phyloP scores from a whole-genome alignment of 2,888 invertebrate genomes.

The Caenorhabditis zanzibari region DNA sequence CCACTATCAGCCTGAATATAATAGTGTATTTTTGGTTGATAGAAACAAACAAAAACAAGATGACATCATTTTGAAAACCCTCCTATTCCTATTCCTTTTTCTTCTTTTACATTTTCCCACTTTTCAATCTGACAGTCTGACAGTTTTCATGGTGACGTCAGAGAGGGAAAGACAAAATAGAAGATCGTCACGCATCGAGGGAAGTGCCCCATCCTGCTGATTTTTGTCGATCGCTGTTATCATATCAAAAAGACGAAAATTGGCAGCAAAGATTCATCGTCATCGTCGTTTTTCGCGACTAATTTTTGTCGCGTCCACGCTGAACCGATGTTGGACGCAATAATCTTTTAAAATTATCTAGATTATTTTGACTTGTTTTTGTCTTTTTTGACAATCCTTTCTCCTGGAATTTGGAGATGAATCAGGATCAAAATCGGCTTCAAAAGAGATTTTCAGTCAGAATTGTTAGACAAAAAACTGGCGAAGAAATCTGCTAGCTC shows the following conservation, averaged over 20 bases:
- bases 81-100: too few species aligned
- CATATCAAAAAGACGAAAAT: conserved; percentile 45
- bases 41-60: conserved; percentile 30
- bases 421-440: not conserved
- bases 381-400: not conserved
- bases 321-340: conserved; percentile 28
- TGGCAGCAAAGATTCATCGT: conserved; percentile 51
- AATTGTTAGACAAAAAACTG: conserved; percentile 19
- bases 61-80: conserved; percentile 31
- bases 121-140: conserved; percentile 35
- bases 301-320: conserved; percentile 20
- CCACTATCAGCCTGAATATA: conserved; percentile 22
- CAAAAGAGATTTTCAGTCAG: conserved; percentile 21
- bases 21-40: conserved; percentile 12
- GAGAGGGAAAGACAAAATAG: conserved; percentile 16
- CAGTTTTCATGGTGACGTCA: conserved; percentile 30
- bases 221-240: conserved; percentile 46
- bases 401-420: not conserved
- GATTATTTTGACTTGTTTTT: not conserved
- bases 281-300: conserved; percentile 18
- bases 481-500: conserved; percentile 4
- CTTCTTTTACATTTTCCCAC: conserved; percentile 7
- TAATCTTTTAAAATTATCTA: not conserved
- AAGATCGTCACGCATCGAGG: conserved; percentile 34
- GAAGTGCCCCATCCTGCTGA: conserved; percentile 29